These are phyloP conservation scores for Pandion haliaetus DNA, from an alignment of 2,113 vertebrate species.

Conservation along the genomic window DNA sequence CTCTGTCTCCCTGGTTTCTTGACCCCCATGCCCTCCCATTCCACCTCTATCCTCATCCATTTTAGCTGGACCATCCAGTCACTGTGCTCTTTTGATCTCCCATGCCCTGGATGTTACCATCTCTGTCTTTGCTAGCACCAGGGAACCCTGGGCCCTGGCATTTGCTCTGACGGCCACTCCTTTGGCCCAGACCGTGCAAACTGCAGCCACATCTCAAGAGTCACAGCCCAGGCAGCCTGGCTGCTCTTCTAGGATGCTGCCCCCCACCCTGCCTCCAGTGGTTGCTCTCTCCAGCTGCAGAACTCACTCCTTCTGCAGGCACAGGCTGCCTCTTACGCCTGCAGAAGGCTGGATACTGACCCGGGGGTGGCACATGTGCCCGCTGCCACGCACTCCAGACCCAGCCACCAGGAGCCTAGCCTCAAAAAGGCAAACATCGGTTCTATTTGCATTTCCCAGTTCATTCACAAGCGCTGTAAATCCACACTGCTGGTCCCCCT, in stretches of 20 bases:
- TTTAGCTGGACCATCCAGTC: neutral
- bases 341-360: neutral
- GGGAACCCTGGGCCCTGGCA: neutral
- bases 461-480: constrained; percentile 44
- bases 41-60: neutral
- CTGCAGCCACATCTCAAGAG: neutral
- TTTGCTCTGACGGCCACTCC: fast-evolving
- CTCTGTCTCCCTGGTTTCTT: neutral
- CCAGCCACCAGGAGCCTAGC: constrained; percentile 6
- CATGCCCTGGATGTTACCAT: neutral
- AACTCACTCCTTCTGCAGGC: neutral
- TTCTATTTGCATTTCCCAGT: constrained; percentile 51
- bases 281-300: neutral
- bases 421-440: neutral
- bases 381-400: neutral
- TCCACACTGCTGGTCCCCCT: neutral
- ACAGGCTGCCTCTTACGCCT: neutral
- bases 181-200: neutral
- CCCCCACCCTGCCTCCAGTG: neutral
- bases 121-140: neutral
- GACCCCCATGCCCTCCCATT: neutral
- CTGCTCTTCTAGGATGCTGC: neutral
- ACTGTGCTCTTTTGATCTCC: neutral
- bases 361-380: neutral
- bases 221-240: neutral